These are phyloP conservation scores for Cyclina sinensis DNA, from an alignment of 1,140 invertebrate genomes.

Conservation along the genomic window DNA sequence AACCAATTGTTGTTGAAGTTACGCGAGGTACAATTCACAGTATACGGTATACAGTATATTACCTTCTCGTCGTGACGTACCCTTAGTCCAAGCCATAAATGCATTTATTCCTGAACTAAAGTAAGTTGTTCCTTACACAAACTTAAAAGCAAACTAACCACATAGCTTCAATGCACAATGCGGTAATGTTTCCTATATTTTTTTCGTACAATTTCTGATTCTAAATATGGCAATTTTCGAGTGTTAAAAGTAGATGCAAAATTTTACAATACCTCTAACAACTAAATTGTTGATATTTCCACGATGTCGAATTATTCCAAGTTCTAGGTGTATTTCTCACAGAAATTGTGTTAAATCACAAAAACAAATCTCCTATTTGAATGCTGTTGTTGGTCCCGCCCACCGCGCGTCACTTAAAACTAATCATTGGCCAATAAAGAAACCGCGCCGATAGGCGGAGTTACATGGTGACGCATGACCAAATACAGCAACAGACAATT, in stretches of 20 bases:
- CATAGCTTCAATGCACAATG: neutral
- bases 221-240: constrained; percentile 48
- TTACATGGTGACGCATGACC: constrained; percentile 28
- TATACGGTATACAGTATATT: too few relatives aligned
- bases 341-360: constrained; percentile 68
- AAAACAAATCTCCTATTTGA: constrained; percentile 69
- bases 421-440: constrained; percentile 31
- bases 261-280: constrained; percentile 69
- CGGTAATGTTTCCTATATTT: neutral
- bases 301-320: constrained; percentile 66
- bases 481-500: constrained; percentile 25
- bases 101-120: constrained; percentile 37
- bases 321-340: constrained; percentile 64
- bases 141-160: neutral
- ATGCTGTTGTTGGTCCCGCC: constrained; percentile 34
- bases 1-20: too few relatives aligned
- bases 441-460: constrained; percentile 45
- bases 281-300: constrained; percentile 64
- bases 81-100: constrained; percentile 52
- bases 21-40: too few relatives aligned
- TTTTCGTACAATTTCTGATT: neutral
- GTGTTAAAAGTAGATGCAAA: constrained; percentile 65
- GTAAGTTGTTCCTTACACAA: neutral
- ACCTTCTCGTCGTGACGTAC: constrained; percentile 37
- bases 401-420: constrained; percentile 19